Evolutionary conservation across 2,797 vertebrate species (phyloP), one percentile per base, ranked within the genome.

Genomic region (Chelmon rostratus): DNA sequence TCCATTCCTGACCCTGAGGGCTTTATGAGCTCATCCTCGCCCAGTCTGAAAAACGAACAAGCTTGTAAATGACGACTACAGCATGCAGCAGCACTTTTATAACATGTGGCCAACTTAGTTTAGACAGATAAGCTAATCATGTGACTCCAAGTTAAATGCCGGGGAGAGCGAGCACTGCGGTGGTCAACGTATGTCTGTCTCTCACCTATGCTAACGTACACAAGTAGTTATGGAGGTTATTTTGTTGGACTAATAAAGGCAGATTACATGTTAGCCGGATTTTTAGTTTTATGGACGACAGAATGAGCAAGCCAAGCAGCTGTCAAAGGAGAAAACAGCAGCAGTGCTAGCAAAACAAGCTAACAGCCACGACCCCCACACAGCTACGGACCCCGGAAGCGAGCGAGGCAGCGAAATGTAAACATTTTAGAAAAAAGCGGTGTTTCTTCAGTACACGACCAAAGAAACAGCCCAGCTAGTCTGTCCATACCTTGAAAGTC

Each of bases 401-500:
- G 21, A 69, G 15, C 58, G 54, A 64, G n/a, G 21, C 67, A 28
- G 50, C n/a, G 1, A 19, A 18, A 13, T 4, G 4, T 19, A 5
- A 15, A 68, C 16, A 19, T 59, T 19, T 33, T 3, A 21, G 2
- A 68, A 68, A 3, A 58, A 68, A 28, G 18, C 21, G 18, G 6
- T 8, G 21, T 35, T 62, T 16, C 15, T 58, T 35, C 15, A 10
- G 67, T 28, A 1, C 1, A 1, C 18, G 8, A 25, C 46, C n/a
- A 16, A 7, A 64, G 21, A 57, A 63, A 37, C 5, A 4, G 6
- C 38, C 53, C 58, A 0, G 18, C 2, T 8, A 2, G 9, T 31
- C 25, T 10, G 6, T 52, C 52, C 82, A 64, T 97, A 98, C 98
- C 98, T 98, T 93, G 93, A 93, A 86, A 89, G 94, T 84, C 96